These are phyloP conservation scores for Onychorhynchus coronatus DNA, from an alignment of 2,113 vertebrate genomes.

Conservation along the genomic window DNA sequence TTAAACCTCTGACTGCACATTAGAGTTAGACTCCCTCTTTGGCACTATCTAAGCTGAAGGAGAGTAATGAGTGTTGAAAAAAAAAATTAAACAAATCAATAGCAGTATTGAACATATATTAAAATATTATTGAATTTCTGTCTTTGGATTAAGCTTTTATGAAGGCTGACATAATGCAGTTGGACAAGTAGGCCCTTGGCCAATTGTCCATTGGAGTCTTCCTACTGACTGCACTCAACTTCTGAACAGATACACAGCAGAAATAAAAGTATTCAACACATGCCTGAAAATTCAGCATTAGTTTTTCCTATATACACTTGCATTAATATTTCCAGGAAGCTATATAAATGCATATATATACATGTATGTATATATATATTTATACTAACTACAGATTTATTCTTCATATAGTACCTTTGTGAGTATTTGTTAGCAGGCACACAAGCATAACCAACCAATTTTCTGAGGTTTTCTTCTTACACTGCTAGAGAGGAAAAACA, in stretches of 20 bases:
- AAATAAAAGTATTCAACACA: not conserved
- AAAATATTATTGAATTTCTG: conserved; percentile 6
- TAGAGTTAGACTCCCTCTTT: not conserved
- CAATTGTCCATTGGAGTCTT: not conserved
- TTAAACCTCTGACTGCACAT: not conserved
- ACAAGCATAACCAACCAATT: not conserved
- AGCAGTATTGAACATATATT: not conserved
- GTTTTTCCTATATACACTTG: not conserved
- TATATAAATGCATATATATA: not conserved
- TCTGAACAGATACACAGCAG: not conserved
- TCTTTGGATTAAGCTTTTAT: not conserved
- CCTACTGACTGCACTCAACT: not conserved
- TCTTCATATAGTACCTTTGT: not conserved
- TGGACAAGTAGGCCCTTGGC: not conserved
- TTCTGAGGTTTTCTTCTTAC: not conserved
- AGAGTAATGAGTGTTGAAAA: not conserved
- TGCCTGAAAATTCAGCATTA: not conserved
- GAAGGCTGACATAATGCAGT: not conserved
- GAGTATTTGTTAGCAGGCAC: not conserved
- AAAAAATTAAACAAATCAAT: not conserved
- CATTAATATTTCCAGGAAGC: not conserved
- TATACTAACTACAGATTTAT: too few relatives aligned
- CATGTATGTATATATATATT: not conserved
- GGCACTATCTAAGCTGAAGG: not conserved
- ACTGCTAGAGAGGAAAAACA: not conserved